Evolutionary conservation across 2,113 vertebrate species (phyloP).

Genomic region (Gallinago media): DNA sequence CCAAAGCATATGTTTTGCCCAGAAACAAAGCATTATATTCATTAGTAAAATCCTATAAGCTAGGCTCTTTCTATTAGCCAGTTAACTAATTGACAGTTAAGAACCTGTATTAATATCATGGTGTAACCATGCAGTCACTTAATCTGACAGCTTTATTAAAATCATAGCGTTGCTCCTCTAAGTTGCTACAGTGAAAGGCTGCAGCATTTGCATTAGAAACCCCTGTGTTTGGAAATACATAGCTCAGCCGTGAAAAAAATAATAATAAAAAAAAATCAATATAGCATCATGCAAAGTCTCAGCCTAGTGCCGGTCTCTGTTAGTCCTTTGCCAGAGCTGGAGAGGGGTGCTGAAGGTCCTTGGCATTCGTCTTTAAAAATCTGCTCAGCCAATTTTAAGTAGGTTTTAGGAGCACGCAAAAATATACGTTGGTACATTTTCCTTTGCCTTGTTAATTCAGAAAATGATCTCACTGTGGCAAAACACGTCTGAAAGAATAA

Average conservation of each 20-base stretch:
- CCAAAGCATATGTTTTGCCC: conserved; percentile 87
- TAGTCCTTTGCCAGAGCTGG: background rate
- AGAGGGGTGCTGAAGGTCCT: background rate
- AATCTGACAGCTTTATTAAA: conserved; percentile 83
- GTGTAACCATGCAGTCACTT: conserved; percentile 75
- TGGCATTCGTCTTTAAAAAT: background rate
- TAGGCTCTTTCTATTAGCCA: conserved; percentile 85
- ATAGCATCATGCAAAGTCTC: background rate
- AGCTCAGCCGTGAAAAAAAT: background rate
- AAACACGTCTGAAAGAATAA: background rate
- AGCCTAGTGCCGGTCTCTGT: background rate
- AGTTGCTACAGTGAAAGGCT: conserved; percentile 3
- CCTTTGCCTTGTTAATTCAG: background rate
- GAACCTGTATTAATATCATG: conserved; percentile 84
- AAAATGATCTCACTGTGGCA: background rate
- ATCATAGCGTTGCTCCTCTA: conserved; percentile 50
- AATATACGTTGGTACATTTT: background rate
- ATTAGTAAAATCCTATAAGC: conserved; percentile 85
- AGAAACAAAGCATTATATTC: conserved; percentile 92
- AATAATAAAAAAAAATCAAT: background rate
- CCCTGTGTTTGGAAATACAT: background rate
- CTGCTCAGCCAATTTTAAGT: background rate
- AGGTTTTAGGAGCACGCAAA: background rate
- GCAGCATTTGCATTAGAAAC: conserved; percentile 38
- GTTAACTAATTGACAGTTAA: conserved; percentile 93